These are phyloP conservation scores for Peromyscus attwateri DNA, from an alignment of 2,797 vertebrate genomes.

Conservation along the genomic window DNA sequence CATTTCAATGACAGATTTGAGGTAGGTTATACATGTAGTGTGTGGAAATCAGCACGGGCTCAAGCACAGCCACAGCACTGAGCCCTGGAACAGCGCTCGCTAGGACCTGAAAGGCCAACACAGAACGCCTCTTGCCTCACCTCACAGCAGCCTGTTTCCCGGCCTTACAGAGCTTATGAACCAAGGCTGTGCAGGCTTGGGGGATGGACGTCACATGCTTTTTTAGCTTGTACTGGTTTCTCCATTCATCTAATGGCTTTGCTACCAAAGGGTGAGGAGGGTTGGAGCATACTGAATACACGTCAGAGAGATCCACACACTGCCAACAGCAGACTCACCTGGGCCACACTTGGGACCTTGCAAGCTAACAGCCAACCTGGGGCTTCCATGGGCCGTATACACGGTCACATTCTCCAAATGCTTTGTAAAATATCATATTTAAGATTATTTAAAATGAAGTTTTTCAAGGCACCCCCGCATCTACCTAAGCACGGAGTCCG, in stretches of 20 bases:
- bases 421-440: slow-evolving; percentile 78
- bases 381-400: slow-evolving; percentile 84
- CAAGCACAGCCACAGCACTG: slow-evolving; percentile 83
- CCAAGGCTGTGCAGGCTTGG: slow-evolving; percentile 52
- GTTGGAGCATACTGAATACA: slow-evolving; percentile 62
- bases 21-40: slow-evolving; percentile 90
- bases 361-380: slow-evolving; percentile 82
- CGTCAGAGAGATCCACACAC: slow-evolving; percentile 72
- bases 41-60: slow-evolving; percentile 82
- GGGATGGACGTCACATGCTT: slow-evolving; percentile 66
- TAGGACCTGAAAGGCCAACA: slow-evolving; percentile 28
- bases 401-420: slow-evolving; percentile 80
- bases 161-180: neutral
- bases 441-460: slow-evolving; percentile 82
- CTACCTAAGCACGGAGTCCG: slow-evolving; percentile 81
- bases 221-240: slow-evolving; percentile 69
- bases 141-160: slow-evolving; percentile 66
- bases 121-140: slow-evolving; percentile 60
- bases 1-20: slow-evolving; percentile 87
- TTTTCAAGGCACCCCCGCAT: slow-evolving; percentile 85
- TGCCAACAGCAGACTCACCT: slow-evolving; percentile 68
- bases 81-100: slow-evolving; percentile 67
- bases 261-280: slow-evolving; percentile 74
- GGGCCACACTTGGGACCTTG: slow-evolving; percentile 77
- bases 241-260: slow-evolving; percentile 79